Percentiles rank a stretch among this genome's conserved stretches.
Conservation (phyloP, 2,888 invertebrate species). For the Drosophila colorata region DNA sequence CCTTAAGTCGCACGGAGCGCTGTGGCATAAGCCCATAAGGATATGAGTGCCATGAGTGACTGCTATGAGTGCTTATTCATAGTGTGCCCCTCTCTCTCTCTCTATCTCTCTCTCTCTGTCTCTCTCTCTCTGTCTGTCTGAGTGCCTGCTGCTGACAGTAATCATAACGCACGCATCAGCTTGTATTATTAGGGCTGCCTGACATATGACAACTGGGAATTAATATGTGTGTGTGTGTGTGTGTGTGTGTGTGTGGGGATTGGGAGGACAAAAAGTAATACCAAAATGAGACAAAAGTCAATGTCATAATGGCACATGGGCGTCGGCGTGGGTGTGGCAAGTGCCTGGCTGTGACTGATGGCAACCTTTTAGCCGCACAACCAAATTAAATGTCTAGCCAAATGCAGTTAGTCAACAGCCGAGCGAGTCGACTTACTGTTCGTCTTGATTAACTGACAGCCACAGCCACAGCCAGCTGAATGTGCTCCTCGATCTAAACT, state of each 20-base stretch:
- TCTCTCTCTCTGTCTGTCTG: conserved; percentile 10
- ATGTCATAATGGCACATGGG: conserved; percentile 52
- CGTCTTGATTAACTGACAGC: conserved; percentile 56
- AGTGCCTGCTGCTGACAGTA: conserved; percentile 73
- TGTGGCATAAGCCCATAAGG: conserved; percentile 57
- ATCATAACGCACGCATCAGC: conserved; percentile 77
- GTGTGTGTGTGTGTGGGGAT: neutral
- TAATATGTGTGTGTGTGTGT: conserved; percentile 42
- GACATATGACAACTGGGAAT: conserved; percentile 80
- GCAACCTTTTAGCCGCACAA: conserved; percentile 72
- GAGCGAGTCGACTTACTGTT: conserved; percentile 21
- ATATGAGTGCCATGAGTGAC: conserved; percentile 33
- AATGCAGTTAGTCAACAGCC: conserved; percentile 41
- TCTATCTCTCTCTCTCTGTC: neutral
- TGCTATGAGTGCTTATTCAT: conserved; percentile 66
- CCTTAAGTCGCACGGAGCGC: conserved; percentile 58
- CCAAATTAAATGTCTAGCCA: conserved; percentile 72
- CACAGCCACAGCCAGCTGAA: conserved; percentile 19
- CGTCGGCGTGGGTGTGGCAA: conserved; percentile 14
- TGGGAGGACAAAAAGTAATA: conserved; percentile 13
- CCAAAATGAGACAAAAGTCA: conserved; percentile 57
- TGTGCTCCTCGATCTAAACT: conserved; percentile 30
- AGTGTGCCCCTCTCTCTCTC: conserved; percentile 28
- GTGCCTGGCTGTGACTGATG: conserved; percentile 63
- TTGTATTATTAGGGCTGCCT: conserved; percentile 68